Evolutionary conservation across 2,888 invertebrate genomes (phyloP).

Genomic region (Parnassius glacialis): DNA sequence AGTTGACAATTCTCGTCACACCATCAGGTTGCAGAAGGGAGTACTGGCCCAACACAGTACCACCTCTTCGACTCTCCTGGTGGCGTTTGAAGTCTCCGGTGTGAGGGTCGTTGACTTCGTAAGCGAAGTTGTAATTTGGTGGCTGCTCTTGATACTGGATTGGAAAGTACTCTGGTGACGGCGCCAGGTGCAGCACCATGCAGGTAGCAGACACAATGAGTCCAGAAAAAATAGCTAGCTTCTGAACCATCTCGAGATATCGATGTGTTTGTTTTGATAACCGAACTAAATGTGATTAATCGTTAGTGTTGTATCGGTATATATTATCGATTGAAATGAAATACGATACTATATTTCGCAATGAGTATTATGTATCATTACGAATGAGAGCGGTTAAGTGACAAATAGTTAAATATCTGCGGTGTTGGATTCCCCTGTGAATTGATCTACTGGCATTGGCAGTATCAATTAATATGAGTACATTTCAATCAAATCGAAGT

Average conservation of each 20-base stretch:
- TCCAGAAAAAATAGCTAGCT: conserved; percentile 37
- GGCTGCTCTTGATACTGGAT: conserved; percentile 32
- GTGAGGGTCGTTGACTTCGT: conserved; percentile 75
- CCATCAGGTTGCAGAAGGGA: conserved; percentile 79
- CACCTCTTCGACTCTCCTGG: conserved; percentile 73
- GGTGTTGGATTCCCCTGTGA: conserved; percentile 19
- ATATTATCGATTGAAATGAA: conserved; percentile 13
- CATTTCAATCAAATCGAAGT: conserved; percentile 13
- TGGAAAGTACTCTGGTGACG: conserved; percentile 35
- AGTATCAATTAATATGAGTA: conserved; percentile 11
- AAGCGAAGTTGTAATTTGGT: conserved; percentile 72
- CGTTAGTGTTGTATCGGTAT: conserved; percentile 3
- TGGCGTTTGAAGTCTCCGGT: conserved; percentile 80
- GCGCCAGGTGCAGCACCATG: conserved; percentile 56
- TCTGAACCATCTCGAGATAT: conserved; percentile 20
- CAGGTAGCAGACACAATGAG: conserved; percentile 58
- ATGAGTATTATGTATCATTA: conserved; percentile 14
- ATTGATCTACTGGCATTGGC: conserved; percentile 15
- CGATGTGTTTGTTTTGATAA: background rate
- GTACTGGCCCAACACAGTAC: conserved; percentile 77
- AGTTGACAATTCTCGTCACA: conserved; percentile 75
- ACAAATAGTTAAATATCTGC: conserved; percentile 24
- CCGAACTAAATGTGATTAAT: conserved; percentile 8
- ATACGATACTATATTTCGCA: conserved; percentile 14
- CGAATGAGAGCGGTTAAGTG: conserved; percentile 24